Evolutionary conservation across 2,797 vertebrate species (phyloP), one percentile per base, ranked within the genome.

Genomic region (Clarias pachynema): DNA sequence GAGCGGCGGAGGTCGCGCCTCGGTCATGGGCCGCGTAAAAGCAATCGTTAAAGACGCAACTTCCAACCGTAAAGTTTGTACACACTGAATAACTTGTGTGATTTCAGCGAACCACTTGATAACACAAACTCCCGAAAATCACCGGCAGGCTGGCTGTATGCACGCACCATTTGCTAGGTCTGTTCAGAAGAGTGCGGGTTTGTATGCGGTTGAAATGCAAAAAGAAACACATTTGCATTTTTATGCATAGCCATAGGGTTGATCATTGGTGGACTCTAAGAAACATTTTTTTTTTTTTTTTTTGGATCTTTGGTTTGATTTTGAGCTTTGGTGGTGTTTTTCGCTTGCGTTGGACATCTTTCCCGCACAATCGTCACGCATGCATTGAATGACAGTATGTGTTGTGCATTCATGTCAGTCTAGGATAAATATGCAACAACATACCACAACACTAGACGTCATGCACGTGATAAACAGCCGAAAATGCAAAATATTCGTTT

Each of bases 21-120:
- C 80, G 84, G 79, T 86, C 84, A 86, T 26, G 31, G 72, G 79
- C 73, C 29, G 84, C 62, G 79, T 63, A 57, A 57, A 84, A 79
- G 59, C 74, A 79, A 44, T 56, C 63, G 62, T 57, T 78, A 66
- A 84, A 78, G 74, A 78, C 20, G 62, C 62, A 72, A 72, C 81
- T 73, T 62, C 4, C 56, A 73, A 62, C 6, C 83, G 65, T 69
- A 29, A 69, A 24, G 74, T 69, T 79, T 78, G 74, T 69, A 69
- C 72, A 84, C 82, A 66, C 7, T 78, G 82, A 66, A 77, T 60
- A 59, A 40, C 40, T 29, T 22, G 1, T 80, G 78, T 80, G 16
- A 66, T 80, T 80, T 29, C 40, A 65, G 16, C 15, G 24, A 80
- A 53, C 12, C 78, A 66, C 37, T 12, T 22, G 26, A 80, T 15